Conservation (phyloP, 2,113 vertebrate species). For the Girardinichthys multiradiatus region DNA sequence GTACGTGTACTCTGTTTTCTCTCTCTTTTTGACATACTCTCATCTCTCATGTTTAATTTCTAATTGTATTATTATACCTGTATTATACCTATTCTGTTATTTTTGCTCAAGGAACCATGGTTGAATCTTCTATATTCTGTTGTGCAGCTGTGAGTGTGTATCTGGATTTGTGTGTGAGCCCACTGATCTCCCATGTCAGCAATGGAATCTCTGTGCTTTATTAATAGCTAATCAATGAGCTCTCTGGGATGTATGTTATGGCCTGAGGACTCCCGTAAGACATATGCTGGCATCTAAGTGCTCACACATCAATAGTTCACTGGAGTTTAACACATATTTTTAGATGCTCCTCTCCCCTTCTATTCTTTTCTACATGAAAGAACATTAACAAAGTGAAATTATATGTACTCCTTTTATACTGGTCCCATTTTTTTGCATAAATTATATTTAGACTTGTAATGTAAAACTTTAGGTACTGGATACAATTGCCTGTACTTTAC, state of each 20-base stretch:
- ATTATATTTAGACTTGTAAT: too few relatives aligned
- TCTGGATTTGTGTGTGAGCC: conserved; percentile 20
- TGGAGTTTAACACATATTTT: conserved; percentile 23
- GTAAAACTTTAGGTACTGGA: too few relatives aligned
- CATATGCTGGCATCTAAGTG: conserved; percentile 41
- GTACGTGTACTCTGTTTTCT: not conserved
- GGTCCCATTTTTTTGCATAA: not conserved
- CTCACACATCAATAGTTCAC: conserved; percentile 47
- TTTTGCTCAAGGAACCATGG: conserved; percentile 14
- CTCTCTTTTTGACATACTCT: conserved; percentile 7
- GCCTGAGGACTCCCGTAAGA: conserved; percentile 63
- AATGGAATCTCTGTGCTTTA: conserved; percentile 66
- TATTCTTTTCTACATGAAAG: not conserved
- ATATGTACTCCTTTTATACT: not conserved
- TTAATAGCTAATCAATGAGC: conserved; percentile 76
- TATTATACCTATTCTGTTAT: too few relatives aligned
- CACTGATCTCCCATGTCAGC: conserved; percentile 59
- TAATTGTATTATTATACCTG: not conserved
- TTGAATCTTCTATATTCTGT: conserved; percentile 19
- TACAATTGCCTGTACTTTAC: too few relatives aligned
- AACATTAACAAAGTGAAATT: not conserved
- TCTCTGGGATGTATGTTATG: conserved; percentile 62
- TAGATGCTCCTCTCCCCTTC: too few relatives aligned
- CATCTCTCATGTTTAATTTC: conserved; percentile 6
- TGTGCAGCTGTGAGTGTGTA: conserved; percentile 16